These are phyloP conservation scores for Megamerina dolium DNA, from an alignment of 2,888 invertebrate genomes.

Conservation along the genomic window DNA sequence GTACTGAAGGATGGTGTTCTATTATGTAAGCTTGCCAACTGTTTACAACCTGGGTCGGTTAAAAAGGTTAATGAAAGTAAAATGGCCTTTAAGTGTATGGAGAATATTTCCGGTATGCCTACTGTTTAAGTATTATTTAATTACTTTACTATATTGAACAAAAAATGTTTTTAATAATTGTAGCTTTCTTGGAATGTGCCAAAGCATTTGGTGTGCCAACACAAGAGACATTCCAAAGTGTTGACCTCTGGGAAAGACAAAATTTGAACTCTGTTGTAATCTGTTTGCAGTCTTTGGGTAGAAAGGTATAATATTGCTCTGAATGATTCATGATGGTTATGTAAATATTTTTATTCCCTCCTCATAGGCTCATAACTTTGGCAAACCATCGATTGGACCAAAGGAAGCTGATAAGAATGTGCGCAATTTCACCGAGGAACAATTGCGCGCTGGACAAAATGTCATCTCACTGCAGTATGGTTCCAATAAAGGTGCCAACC, in stretches of 20 bases:
- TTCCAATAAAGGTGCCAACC: conserved; percentile 95
- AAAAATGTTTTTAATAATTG: too few species aligned
- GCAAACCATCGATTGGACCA: conserved; percentile 87
- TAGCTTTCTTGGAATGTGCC: conserved; percentile 77
- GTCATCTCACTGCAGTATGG: conserved; percentile 95
- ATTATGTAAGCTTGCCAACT: conserved; percentile 85
- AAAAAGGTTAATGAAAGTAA: conserved; percentile 88
- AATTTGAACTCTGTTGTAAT: conserved; percentile 95
- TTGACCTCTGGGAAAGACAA: conserved; percentile 94
- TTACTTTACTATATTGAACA: not conserved
- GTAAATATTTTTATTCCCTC: not conserved
- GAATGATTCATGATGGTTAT: too few species aligned
- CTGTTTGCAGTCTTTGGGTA: conserved; percentile 87
- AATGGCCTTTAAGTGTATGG: conserved; percentile 98
- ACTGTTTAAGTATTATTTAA: not conserved
- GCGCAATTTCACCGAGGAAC: conserved; percentile 89
- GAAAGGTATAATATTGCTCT: conserved; percentile 74
- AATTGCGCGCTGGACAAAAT: conserved; percentile 84
- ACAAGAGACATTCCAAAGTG: conserved; percentile 94
- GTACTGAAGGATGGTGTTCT: conserved; percentile 84
- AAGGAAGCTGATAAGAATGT: conserved; percentile 95
- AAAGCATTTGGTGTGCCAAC: conserved; percentile 83
- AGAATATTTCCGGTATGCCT: conserved; percentile 73
- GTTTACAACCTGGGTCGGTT: conserved; percentile 75
- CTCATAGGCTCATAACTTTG: conserved; percentile 68